Percentiles rank a stretch among this genome's conserved stretches.
Evolutionary conservation across 53 echinoderm and acorn worm genomes (phyloP).

Genomic region (Astropecten irregularis): DNA sequence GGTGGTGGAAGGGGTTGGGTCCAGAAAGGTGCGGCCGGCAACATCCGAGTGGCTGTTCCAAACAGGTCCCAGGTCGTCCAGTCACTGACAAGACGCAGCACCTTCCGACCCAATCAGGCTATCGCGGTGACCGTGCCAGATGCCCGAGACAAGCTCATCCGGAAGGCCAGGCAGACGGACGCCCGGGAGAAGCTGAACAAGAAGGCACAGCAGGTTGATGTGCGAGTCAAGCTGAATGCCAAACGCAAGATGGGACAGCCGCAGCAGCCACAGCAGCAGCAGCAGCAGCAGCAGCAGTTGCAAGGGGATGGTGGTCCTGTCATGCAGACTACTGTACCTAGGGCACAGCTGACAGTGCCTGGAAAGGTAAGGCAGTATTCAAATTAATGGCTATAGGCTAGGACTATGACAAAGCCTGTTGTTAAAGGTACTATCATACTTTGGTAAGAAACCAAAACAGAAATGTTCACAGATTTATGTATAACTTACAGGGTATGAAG

Average conservation of each 20-base stretch:
- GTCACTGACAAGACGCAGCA: constrained; percentile 36
- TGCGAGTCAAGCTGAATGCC: constrained; percentile 60
- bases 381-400: neutral
- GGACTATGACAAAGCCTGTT: too few relatives aligned
- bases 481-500: too few relatives aligned
- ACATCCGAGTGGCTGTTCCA: constrained; percentile 31
- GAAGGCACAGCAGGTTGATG: constrained; percentile 56
- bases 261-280: constrained; percentile 7
- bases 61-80: constrained; percentile 42
- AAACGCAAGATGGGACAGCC: constrained; percentile 16
- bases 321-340: neutral
- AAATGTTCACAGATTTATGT: too few relatives aligned
- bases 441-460: too few relatives aligned
- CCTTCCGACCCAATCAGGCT: constrained; percentile 41
- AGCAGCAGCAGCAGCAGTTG: neutral
- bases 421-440: too few relatives aligned
- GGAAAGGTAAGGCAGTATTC: constrained; percentile 32
- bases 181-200: constrained; percentile 61
- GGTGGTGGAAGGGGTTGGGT: constrained; percentile 5
- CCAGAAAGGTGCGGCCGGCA: neutral
- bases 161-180: constrained; percentile 55
- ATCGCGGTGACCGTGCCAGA: constrained; percentile 55
- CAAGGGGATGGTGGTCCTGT: neutral
- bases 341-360: constrained; percentile 14
- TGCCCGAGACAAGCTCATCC: constrained; percentile 53